Evolutionary conservation across 2,888 invertebrate species (phyloP).

Genomic region (Megastigmus dorsalis): DNA sequence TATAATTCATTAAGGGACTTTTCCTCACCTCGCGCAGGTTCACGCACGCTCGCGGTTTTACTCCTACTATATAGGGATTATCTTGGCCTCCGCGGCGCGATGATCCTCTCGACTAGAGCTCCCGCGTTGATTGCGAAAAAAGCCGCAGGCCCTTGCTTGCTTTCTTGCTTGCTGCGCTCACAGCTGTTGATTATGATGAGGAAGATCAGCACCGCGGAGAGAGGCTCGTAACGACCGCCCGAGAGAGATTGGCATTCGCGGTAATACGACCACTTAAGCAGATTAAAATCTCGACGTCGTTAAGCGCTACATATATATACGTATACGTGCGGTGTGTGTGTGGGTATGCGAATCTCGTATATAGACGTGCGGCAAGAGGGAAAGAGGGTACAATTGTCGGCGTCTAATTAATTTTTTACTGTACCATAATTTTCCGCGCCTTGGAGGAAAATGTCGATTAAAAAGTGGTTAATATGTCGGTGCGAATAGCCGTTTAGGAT

Average conservation of each 20-base stretch:
- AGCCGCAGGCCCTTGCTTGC: neutral
- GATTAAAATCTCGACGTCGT: slow-evolving; percentile 46
- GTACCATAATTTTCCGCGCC: neutral
- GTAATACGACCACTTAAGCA: slow-evolving; percentile 43
- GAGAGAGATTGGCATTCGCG: slow-evolving; percentile 31
- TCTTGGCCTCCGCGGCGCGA: neutral
- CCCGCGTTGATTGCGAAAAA: slow-evolving; percentile 21
- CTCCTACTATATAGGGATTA: too few species aligned
- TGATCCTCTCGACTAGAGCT: neutral
- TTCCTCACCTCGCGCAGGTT: too few species aligned
- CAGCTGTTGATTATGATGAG: slow-evolving; percentile 39
- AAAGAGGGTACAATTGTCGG: neutral
- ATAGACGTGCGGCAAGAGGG: too few species aligned
- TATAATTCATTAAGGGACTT: slow-evolving; percentile 39
- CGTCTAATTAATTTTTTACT: slow-evolving; percentile 22
- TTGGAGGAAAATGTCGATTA: neutral
- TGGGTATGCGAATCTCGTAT: neutral
- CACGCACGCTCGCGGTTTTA: too few species aligned
- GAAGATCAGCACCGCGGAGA: neutral
- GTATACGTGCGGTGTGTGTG: neutral
- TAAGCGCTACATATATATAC: neutral
- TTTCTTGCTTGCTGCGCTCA: too few species aligned
- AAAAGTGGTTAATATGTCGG: neutral
- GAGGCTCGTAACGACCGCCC: neutral
- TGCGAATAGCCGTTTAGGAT: too few species aligned